A percentile compares a stretch with the other conserved stretches of the same genome.
Evolutionary conservation across 2,888 invertebrate species (phyloP).

Genomic region (Belgica antarctica): DNA sequence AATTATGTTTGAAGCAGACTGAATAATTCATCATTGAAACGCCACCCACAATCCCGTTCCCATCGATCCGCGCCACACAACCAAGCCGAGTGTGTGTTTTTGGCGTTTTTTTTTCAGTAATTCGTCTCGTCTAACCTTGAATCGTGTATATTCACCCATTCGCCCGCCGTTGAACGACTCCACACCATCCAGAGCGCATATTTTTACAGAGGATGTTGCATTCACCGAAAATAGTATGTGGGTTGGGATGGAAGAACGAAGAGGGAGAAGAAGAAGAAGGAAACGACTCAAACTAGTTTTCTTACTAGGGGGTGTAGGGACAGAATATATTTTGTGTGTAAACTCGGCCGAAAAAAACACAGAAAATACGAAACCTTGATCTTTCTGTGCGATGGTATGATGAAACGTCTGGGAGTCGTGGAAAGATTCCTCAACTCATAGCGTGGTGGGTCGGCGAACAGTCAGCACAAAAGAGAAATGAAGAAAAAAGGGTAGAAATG

Average conservation of each 20-base stretch:
- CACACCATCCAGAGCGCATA: background rate
- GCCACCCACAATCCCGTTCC: conserved; percentile 11
- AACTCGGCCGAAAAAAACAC: background rate
- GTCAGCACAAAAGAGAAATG: conserved; percentile 14
- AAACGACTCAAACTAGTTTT: conserved; percentile 14
- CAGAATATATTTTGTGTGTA: conserved; percentile 8
- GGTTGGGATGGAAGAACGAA: background rate
- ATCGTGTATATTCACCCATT: conserved; percentile 16
- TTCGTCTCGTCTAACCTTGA: conserved; percentile 11
- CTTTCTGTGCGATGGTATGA: conserved; percentile 19
- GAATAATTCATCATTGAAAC: conserved; percentile 10
- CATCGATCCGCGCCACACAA: background rate
- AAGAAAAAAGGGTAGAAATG: conserved; percentile 25
- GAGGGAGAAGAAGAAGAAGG: background rate
- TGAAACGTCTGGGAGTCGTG: background rate
- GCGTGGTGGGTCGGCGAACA: conserved; percentile 19
- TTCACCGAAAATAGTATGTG: conserved; percentile 1
- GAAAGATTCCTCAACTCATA: conserved; percentile 19
- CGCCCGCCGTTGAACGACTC: conserved; percentile 3
- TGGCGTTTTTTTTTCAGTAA: background rate
- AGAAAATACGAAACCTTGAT: background rate
- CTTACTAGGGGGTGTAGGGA: conserved; percentile 16
- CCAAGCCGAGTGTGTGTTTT: background rate
- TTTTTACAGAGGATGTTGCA: conserved; percentile 28
- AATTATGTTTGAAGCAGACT: background rate